phyloP scores from a whole-genome alignment of 2,797 vertebrate species.

The Esox lucius region DNA sequence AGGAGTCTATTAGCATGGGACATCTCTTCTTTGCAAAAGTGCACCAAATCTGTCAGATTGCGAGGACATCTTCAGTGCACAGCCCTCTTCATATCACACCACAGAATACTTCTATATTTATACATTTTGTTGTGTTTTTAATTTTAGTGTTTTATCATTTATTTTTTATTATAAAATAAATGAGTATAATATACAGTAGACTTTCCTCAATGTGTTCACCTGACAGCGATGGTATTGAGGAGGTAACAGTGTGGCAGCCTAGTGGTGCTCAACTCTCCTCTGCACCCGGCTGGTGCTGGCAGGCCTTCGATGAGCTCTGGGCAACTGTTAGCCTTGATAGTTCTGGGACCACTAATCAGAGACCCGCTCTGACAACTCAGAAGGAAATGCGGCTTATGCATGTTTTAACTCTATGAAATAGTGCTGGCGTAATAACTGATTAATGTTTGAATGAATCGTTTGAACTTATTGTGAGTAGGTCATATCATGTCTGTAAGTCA shows the following conservation, averaged over 20 bases:
- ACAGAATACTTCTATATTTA: too few relatives aligned
- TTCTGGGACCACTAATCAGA: neutral
- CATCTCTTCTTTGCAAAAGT: too few relatives aligned
- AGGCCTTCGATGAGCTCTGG: constrained; percentile 18
- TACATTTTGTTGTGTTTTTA: too few relatives aligned
- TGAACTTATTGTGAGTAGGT: neutral
- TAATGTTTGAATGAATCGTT: neutral
- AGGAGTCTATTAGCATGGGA: too few relatives aligned
- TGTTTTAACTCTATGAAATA: neutral
- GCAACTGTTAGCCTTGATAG: constrained; percentile 4
- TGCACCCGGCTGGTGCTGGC: neutral
- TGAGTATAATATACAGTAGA: too few relatives aligned
- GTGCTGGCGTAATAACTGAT: neutral
- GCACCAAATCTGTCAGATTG: too few relatives aligned
- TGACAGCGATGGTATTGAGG: constrained; percentile 39
- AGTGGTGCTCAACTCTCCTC: constrained; percentile 10
- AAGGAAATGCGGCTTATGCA: neutral
- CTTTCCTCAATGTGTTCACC: constrained; percentile 8
- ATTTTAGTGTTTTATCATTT: too few relatives aligned
- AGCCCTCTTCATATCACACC: too few relatives aligned
- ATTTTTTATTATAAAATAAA: too few relatives aligned
- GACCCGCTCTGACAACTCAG: neutral
- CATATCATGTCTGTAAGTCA: neutral
- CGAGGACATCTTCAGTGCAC: too few relatives aligned
- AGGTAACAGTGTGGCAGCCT: constrained; percentile 31